These are phyloP conservation scores for Drosophila yooni DNA, from an alignment of 2,888 invertebrate species.

Conservation along the genomic window DNA sequence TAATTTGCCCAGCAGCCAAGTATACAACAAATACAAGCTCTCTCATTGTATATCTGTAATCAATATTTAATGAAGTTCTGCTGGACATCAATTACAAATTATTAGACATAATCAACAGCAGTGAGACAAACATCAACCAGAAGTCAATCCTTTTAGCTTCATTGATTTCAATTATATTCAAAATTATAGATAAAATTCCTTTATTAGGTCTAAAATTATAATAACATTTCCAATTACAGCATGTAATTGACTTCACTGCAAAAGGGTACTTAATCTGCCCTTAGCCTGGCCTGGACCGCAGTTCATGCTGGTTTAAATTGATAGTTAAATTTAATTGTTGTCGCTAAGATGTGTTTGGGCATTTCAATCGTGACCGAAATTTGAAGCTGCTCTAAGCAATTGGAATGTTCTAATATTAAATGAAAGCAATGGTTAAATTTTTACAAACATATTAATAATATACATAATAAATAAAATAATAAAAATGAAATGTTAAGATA, in stretches of 20 bases:
- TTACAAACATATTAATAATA: not conserved
- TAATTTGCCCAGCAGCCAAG: slow-evolving; percentile 32
- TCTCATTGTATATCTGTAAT: slow-evolving; percentile 47
- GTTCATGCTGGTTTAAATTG: not conserved
- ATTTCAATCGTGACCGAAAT: not conserved
- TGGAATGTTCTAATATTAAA: not conserved
- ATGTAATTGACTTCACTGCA: not conserved
- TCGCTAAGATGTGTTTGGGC: not conserved
- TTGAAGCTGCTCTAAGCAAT: not conserved
- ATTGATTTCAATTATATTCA: not conserved
- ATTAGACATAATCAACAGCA: slow-evolving; percentile 50
- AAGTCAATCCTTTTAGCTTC: slow-evolving; percentile 17
- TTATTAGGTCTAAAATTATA: not conserved
- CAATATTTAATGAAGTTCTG: slow-evolving; percentile 64
- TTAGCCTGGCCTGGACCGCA: not conserved
- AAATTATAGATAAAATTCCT: not conserved
- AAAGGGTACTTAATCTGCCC: not conserved
- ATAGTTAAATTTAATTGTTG: not conserved
- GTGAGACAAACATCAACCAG: slow-evolving; percentile 7
- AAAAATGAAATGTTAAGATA: too few relatives aligned
- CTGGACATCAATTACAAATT: slow-evolving; percentile 37
- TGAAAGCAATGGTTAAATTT: not conserved
- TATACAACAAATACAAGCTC: not conserved
- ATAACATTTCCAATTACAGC: not conserved
- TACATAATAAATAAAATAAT: too few relatives aligned